phyloP scores from a whole-genome alignment of 1,140 invertebrate species.

The Palaemon carinicauda region DNA sequence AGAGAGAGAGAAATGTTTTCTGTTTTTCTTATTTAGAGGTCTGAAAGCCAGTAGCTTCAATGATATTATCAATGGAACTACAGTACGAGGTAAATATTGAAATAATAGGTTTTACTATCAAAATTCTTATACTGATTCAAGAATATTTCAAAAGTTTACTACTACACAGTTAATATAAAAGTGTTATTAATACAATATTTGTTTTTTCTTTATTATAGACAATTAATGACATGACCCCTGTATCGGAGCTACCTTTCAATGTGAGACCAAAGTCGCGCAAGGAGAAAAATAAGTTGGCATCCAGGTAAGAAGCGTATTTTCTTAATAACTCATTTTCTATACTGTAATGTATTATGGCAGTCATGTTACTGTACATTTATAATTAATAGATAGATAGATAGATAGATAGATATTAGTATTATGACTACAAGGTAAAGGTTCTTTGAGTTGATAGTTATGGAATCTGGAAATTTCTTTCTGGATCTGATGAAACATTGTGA shows the following conservation, averaged over 20 bases:
- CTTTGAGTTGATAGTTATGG: neutral
- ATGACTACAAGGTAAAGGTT: neutral
- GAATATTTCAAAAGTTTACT: neutral
- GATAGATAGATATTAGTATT: neutral
- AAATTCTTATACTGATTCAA: no score
- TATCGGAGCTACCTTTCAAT: conserved; percentile 90
- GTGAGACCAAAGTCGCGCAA: conserved; percentile 90
- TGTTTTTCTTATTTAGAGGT: no score
- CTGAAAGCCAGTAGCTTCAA: no score
- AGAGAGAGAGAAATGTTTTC: no score
- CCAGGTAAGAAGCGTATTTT: conserved; percentile 71
- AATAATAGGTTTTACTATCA: no score
- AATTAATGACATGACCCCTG: conserved; percentile 95
- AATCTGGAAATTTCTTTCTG: neutral
- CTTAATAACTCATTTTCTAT: neutral
- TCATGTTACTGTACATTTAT: neutral
- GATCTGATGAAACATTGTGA: neutral
- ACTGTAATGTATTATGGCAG: neutral
- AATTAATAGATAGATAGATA: neutral
- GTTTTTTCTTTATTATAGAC: conserved; percentile 33
- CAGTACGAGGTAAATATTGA: no score
- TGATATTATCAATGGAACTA: no score
- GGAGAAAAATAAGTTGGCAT: conserved; percentile 98
- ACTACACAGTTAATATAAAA: no score
- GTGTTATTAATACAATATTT: no score